Percentiles rank a stretch among this genome's conserved stretches.
These are phyloP conservation scores for Vombatus ursinus DNA, from an alignment of 2,113 vertebrate species.

Conservation along the genomic window DNA sequence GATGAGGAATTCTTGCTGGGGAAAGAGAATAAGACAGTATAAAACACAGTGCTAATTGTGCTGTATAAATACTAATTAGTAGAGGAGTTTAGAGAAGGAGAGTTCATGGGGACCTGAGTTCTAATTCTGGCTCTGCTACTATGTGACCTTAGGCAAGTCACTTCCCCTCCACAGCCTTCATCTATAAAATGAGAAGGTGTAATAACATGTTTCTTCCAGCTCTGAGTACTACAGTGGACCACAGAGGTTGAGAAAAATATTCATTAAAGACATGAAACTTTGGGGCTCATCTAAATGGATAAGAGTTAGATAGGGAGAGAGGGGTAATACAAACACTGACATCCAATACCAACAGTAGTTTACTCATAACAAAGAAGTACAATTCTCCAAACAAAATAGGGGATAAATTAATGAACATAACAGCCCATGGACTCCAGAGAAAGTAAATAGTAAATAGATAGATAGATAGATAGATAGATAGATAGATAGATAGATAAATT, in stretches of 20 bases:
- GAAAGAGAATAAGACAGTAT: neutral
- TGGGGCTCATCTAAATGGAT: neutral
- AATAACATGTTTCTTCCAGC: neutral
- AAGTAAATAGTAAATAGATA: neutral
- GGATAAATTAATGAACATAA: too few species aligned
- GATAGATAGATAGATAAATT: too few species aligned
- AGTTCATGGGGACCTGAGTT: neutral
- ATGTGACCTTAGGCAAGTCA: neutral
- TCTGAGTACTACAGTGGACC: neutral
- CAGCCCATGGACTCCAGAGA: neutral
- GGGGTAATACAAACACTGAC: neutral
- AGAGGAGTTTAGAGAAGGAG: neutral
- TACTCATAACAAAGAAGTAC: neutral
- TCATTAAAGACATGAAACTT: neutral
- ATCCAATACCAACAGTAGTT: neutral
- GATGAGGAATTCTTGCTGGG: neutral
- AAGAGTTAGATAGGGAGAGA: neutral
- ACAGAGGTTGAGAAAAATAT: neutral
- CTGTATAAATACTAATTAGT: neutral
- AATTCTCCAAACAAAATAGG: neutral
- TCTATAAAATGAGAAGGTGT: neutral
- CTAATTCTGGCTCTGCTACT: neutral
- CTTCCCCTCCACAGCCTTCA: neutral
- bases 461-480: too few species aligned
- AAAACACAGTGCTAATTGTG: neutral